phyloP scores from a whole-genome alignment of 2,113 vertebrate genomes.

The Callorhinus ursinus region DNA sequence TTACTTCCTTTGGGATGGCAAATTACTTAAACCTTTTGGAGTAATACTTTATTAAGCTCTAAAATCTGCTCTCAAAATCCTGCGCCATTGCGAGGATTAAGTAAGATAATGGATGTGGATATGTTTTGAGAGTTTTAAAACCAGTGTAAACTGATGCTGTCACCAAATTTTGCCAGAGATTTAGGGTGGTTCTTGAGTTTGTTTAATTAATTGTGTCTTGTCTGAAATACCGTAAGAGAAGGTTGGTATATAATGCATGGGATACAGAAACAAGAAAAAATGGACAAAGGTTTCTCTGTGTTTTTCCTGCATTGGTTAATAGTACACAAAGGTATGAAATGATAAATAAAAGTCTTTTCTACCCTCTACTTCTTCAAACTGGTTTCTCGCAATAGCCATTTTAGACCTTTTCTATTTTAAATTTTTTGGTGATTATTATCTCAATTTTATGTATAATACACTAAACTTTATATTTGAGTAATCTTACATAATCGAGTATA shows the following conservation, averaged over 20 bases:
- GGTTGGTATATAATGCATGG: neutral
- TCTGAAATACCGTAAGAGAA: neutral
- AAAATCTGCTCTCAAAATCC: neutral
- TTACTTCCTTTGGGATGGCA: neutral
- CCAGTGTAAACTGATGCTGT: neutral
- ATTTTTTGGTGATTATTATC: neutral
- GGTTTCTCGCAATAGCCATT: conserved; percentile 36
- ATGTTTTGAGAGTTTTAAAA: neutral
- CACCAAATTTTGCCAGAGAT: neutral
- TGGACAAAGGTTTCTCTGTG: neutral
- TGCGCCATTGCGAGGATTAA: neutral
- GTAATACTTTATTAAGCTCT: conserved; percentile 31
- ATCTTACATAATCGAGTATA: neutral
- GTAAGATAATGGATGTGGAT: neutral
- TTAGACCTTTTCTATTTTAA: conserved; percentile 6
- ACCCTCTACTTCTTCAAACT: neutral
- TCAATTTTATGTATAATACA: neutral
- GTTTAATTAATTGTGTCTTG: neutral
- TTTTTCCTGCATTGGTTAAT: neutral
- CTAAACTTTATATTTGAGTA: conserved; percentile 5
- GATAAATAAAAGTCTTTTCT: neutral
- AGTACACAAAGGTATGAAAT: neutral
- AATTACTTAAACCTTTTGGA: conserved; percentile 23
- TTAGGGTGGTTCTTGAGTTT: conserved; percentile 30
- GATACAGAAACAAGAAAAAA: neutral